Evolutionary conservation across 1,140 invertebrate species (phyloP).

Genomic region (Drosophila nigromelanica): DNA sequence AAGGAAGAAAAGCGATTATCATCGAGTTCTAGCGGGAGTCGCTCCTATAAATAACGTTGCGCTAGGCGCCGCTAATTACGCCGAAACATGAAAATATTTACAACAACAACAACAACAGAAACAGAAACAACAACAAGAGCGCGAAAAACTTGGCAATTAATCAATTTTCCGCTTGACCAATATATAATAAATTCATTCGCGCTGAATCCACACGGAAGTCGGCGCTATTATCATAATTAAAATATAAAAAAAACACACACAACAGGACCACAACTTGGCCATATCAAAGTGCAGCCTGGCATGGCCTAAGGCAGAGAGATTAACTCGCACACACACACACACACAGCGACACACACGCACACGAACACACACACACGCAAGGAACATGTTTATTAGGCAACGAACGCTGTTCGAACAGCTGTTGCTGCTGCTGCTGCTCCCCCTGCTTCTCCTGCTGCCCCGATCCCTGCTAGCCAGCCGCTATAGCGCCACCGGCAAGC

Average conservation of each 20-base stretch:
- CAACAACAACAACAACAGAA: slow-evolving; percentile 42
- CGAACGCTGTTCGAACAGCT: not conserved
- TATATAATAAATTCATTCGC: slow-evolving; percentile 62
- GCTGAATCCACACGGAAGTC: slow-evolving; percentile 29
- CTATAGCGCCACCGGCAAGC: slow-evolving; percentile 10
- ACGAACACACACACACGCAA: too few species aligned
- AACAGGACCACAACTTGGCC: not conserved
- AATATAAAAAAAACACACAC: not conserved
- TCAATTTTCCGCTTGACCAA: slow-evolving; percentile 80
- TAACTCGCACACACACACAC: slow-evolving; percentile 2
- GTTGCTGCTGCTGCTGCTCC: slow-evolving; percentile 6
- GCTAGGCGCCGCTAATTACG: slow-evolving; percentile 72
- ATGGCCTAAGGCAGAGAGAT: slow-evolving; percentile 19
- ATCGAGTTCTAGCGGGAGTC: slow-evolving; percentile 45
- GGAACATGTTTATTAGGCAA: slow-evolving; percentile 7
- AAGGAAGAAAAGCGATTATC: slow-evolving; percentile 73
- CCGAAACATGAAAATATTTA: slow-evolving; percentile 79
- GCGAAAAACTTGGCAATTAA: slow-evolving; percentile 65
- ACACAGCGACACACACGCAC: not conserved
- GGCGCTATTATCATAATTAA: slow-evolving; percentile 51
- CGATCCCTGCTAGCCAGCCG: slow-evolving; percentile 16
- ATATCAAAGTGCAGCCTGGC: slow-evolving; percentile 20
- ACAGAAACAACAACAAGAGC: slow-evolving; percentile 39
- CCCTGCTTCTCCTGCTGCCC: slow-evolving; percentile 9
- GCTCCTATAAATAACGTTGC: slow-evolving; percentile 71